Base-by-base conservation (phyloP, 2,113 vertebrate genomes). In the Perognathus longimembris region DNA sequence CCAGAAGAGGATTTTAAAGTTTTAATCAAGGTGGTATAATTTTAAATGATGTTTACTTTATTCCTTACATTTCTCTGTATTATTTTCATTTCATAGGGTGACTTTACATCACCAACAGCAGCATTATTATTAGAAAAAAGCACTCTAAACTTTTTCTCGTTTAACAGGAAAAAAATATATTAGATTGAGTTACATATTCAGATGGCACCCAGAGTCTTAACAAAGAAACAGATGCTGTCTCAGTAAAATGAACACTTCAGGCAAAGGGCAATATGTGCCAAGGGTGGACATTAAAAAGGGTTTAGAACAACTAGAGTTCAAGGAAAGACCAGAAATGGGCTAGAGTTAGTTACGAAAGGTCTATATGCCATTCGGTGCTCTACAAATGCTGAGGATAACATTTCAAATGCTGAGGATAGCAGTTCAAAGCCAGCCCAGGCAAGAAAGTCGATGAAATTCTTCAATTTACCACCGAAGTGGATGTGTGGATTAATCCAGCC, bases 21-120 rank as follows among this genome's bases (percentile, higher is more conserved):
- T 54, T 92, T 42, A 85, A 88, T 71, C 54, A 76, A 30, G 20
- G 26, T 74, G 54, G 17, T 87, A 15, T n/a, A 3, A 66, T 91
- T 89, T 93, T 61, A 76, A 17, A 74, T 92, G 45, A 93, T 54
- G 79, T 70, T 83, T 95, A 84, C 42, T 83, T 87, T 54, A 81
- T 69, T 81, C 69, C 24, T 79, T 83, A n/a, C 17, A 75, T 69
- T 61, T 61, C 57, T 59, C 22, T 61, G 59, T 21, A 24, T 61
- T 69, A 30, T 63, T 77, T 90, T 92, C 38, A 85, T 80, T 87
- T 34, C 85, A 63, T 73, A 74, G 17, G 94, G 70, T n/a, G 32
- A 66, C 50, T 54, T 14, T 54, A 54, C 11, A 54, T 54, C 50
- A 54, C 12, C 50, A 54, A 54, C 15, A 54, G 45, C 45, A 45